These are phyloP conservation scores for Acropternis orthonyx DNA, from an alignment of 2,797 vertebrate genomes.

Conservation along the genomic window DNA sequence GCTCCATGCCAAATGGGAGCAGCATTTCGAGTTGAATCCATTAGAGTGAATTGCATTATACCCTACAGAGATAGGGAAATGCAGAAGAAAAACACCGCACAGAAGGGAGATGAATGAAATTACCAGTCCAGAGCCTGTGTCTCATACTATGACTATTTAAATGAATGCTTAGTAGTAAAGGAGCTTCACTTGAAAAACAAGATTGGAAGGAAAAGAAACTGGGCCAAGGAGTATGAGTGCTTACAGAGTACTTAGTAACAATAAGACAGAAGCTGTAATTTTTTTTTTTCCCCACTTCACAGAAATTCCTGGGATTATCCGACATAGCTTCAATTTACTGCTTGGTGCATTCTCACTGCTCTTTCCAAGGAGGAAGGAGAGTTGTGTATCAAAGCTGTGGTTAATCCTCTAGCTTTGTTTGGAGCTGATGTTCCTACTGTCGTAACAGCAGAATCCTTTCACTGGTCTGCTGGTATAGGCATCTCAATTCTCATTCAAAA, in stretches of 20 bases:
- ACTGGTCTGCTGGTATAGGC: neutral
- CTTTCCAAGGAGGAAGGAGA: neutral
- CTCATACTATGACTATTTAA: neutral
- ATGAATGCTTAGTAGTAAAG: neutral
- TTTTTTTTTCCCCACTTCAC: neutral
- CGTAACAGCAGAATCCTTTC: neutral
- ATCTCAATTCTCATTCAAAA: neutral
- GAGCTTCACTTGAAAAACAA: constrained; percentile 24
- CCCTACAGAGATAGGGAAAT: neutral
- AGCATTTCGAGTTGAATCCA: neutral
- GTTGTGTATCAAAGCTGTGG: neutral
- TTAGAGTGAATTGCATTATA: neutral
- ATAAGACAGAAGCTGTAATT: neutral
- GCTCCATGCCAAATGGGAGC: neutral
- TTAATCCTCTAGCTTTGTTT: neutral
- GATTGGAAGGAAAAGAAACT: neutral
- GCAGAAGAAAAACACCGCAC: neutral
- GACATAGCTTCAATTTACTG: neutral
- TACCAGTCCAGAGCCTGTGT: neutral
- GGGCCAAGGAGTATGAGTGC: neutral
- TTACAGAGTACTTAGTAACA: neutral
- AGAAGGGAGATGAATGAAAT: neutral
- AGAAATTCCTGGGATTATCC: neutral
- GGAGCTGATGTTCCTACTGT: neutral
- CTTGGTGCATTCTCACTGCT: neutral